Evolutionary conservation across 2,888 invertebrate species (phyloP).

Genomic region (Rhabditophanes sp.): DNA sequence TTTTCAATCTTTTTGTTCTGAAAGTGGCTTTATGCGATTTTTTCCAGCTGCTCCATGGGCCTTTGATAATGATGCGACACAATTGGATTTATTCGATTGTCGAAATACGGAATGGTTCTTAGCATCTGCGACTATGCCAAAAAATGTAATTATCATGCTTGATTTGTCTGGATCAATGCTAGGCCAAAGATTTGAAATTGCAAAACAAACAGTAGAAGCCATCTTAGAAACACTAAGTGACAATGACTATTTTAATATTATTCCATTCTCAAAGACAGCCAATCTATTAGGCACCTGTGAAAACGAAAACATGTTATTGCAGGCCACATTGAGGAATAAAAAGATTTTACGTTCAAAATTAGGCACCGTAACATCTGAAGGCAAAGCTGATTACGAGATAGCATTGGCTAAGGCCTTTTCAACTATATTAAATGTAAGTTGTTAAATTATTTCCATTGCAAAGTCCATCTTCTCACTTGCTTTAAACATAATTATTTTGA

Average conservation of each 20-base stretch:
- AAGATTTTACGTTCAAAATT: conserved; percentile 46
- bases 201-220: conserved; percentile 67
- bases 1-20: conserved; percentile 95
- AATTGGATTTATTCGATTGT: conserved; percentile 66
- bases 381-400: conserved; percentile 65
- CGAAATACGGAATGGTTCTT: conserved; percentile 57
- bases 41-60: conserved; percentile 55
- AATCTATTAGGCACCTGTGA: conserved; percentile 66
- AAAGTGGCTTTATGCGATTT: conserved; percentile 74
- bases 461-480: conserved; percentile 2
- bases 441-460: conserved; percentile 7
- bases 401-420: conserved; percentile 71
- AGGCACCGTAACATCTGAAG: conserved; percentile 56
- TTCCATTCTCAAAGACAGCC: conserved; percentile 60
- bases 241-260: conserved; percentile 88
- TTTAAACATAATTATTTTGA: no score
- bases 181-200: conserved; percentile 74
- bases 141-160: conserved; percentile 82
- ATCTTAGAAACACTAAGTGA: conserved; percentile 86
- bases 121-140: conserved; percentile 89
- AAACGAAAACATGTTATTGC: conserved; percentile 61
- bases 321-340: conserved; percentile 55
- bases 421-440: conserved; percentile 56
- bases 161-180: conserved; percentile 94
- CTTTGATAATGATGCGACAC: conserved; percentile 28